These are phyloP conservation scores for Aspidiotus rigidus DNA, from an alignment of 2,888 invertebrate genomes.

Conservation along the genomic window DNA sequence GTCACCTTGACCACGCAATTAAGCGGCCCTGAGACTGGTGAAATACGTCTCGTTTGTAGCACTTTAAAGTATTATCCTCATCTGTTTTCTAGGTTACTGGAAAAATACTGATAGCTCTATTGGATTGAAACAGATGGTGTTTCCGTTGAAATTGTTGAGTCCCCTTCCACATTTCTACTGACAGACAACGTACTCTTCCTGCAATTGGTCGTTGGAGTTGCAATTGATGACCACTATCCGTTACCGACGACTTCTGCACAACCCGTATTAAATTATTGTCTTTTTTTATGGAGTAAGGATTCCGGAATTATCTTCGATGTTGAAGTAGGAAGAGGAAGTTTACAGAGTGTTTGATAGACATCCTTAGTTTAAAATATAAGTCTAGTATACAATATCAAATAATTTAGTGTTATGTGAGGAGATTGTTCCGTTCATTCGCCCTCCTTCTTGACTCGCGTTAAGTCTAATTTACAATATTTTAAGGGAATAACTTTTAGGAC, in stretches of 20 bases:
- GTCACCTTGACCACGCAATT: too few relatives aligned
- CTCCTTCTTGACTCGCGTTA: too few relatives aligned
- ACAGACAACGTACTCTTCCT: not conserved
- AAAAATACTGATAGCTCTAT: conserved; percentile 26
- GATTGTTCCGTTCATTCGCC: too few relatives aligned
- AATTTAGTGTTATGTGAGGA: too few relatives aligned
- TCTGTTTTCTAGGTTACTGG: conserved; percentile 21
- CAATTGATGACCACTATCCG: not conserved
- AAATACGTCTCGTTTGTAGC: too few relatives aligned
- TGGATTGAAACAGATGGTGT: not conserved
- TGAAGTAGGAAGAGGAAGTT: too few relatives aligned
- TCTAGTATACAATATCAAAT: too few relatives aligned
- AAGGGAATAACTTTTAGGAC: too few relatives aligned
- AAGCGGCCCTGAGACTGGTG: too few relatives aligned
- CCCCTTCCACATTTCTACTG: conserved; percentile 7
- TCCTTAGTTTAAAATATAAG: too few relatives aligned
- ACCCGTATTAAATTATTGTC: conserved; percentile 27
- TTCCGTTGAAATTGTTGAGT: not conserved
- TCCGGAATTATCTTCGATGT: conserved; percentile 21
- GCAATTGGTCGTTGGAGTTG: not conserved
- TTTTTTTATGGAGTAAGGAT: conserved; percentile 22
- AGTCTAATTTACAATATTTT: too few relatives aligned
- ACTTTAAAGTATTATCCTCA: not conserved
- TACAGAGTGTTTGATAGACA: too few relatives aligned
- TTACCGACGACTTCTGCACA: not conserved